Percentiles rank a stretch among this genome's conserved stretches.
Evolutionary conservation across 1,140 invertebrate genomes (phyloP).

Genomic region (Acromyrmex heyeri): DNA sequence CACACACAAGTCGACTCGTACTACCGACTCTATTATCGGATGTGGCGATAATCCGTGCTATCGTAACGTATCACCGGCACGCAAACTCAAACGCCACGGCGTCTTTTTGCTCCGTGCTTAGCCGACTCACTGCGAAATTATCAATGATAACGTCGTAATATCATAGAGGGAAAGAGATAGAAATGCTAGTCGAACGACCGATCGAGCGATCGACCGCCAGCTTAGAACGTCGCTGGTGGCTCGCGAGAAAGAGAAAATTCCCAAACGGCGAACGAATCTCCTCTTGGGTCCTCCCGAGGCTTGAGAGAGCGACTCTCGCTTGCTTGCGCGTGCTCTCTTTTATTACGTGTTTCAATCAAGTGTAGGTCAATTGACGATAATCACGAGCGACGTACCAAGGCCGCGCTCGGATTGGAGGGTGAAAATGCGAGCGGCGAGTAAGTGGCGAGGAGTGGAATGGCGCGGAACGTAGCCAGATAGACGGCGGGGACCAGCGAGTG

Average conservation of each 20-base stretch:
- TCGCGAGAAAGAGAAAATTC: conserved; percentile 61
- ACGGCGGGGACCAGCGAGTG: background rate
- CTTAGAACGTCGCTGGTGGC: conserved; percentile 47
- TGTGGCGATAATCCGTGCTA: conserved; percentile 58
- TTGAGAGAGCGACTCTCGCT: background rate
- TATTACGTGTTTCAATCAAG: conserved; percentile 77
- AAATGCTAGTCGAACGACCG: background rate
- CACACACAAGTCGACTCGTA: conserved; percentile 4
- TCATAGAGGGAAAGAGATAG: background rate
- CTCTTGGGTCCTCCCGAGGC: conserved; percentile 20
- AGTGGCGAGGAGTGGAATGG: conserved; percentile 17
- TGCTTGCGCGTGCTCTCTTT: conserved; percentile 59
- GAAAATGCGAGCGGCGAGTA: conserved; percentile 73
- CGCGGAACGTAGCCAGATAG: background rate
- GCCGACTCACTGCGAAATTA: conserved; percentile 53
- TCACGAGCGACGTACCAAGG: conserved; percentile 76
- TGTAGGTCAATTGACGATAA: conserved; percentile 77
- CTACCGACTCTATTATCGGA: conserved; percentile 57
- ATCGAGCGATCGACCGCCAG: conserved; percentile 28
- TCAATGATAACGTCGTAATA: conserved; percentile 66
- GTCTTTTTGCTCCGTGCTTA: background rate
- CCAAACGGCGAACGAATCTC: conserved; percentile 60
- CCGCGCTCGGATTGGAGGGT: conserved; percentile 78
- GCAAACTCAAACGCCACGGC: conserved; percentile 20
- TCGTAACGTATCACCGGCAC: conserved; percentile 30